Conservation (phyloP, 2,797 vertebrate species). For the Halcyon badia region DNA sequence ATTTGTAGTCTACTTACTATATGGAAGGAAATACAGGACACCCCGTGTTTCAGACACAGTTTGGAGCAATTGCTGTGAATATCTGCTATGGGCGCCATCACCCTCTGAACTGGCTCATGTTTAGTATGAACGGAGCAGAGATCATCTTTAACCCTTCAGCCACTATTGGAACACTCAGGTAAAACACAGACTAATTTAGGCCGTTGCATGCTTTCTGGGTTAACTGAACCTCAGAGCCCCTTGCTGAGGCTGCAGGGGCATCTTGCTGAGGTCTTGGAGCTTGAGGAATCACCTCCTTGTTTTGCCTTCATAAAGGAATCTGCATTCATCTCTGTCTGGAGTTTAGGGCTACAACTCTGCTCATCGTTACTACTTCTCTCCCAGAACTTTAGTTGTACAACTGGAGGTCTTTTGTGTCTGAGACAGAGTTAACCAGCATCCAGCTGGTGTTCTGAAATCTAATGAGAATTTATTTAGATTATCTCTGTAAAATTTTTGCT, state of each 20-base stretch:
- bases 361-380: background rate
- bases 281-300: background rate
- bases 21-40: slow-evolving; percentile 96
- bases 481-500: background rate
- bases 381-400: background rate
- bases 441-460: background rate
- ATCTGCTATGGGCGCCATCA: slow-evolving; percentile 98
- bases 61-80: slow-evolving; percentile 93
- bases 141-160: slow-evolving; percentile 98
- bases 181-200: background rate
- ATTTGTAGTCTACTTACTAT: slow-evolving; percentile 92
- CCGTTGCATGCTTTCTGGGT: accelerated
- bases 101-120: slow-evolving; percentile 98
- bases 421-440: background rate
- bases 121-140: slow-evolving; percentile 93
- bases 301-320: background rate
- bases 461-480: background rate
- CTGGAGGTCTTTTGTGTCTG: background rate
- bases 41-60: slow-evolving; percentile 93
- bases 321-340: background rate
- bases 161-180: slow-evolving; percentile 93
- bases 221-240: background rate
- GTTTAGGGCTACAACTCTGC: background rate
- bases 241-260: background rate
- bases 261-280: background rate